A percentile compares a stretch with the other conserved stretches of the same genome.
These are phyloP conservation scores for Drosophila buzzatii DNA, from an alignment of 2,888 invertebrate species.

Conservation along the genomic window DNA sequence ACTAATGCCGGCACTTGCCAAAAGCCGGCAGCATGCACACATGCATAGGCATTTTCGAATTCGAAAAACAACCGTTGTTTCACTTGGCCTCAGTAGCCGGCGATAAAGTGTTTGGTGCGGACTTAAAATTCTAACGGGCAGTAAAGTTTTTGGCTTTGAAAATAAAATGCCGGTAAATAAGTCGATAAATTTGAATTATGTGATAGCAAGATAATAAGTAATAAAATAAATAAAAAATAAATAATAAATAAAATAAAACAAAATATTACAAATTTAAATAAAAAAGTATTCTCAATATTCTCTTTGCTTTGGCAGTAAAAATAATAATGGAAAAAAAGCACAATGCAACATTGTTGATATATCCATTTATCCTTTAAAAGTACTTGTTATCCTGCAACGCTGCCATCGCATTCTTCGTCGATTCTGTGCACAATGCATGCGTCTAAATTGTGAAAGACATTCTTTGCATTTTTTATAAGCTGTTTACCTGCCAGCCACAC, in stretches of 20 bases:
- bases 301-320: not conserved
- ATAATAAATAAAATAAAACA: not conserved
- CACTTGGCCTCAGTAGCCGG: constrained; percentile 46
- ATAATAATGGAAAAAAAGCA: not conserved
- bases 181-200: not conserved
- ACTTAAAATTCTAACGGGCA: constrained; percentile 32
- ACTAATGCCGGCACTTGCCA: constrained; percentile 12
- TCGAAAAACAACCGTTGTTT: constrained; percentile 47
- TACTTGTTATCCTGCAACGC: constrained; percentile 6
- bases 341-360: not conserved
- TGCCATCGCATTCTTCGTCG: constrained; percentile 3
- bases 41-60: constrained; percentile 43
- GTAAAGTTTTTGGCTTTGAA: not conserved
- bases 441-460: constrained; percentile 14
- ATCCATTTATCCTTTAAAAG: not conserved
- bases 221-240: no score
- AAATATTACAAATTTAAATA: not conserved
- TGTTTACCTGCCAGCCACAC: constrained; percentile 15
- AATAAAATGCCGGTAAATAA: not conserved
- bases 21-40: constrained; percentile 59
- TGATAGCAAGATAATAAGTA: not conserved
- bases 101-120: constrained; percentile 56
- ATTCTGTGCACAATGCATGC: constrained; percentile 8
- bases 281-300: not conserved
- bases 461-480: constrained; percentile 15